Evolutionary conservation across 2,888 invertebrate species (phyloP), one percentile per base, ranked within the genome.

Genomic region (Alitta virens): DNA sequence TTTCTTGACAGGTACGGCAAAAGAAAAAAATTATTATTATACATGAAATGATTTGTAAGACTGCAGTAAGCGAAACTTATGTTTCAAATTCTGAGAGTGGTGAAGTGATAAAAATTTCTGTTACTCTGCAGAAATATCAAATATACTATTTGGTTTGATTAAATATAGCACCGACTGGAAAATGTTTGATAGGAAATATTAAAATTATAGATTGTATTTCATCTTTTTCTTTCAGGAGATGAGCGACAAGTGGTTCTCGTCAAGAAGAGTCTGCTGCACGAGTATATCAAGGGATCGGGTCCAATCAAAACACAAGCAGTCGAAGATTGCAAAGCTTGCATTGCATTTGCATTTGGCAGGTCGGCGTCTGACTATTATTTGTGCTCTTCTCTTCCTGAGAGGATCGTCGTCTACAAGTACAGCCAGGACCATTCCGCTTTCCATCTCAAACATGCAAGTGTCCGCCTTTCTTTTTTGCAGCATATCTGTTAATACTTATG

Each of bases 371-470:
- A 72, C 21, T 69, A 75, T 12, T 82, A 78, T 69, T 67, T 83
- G 65, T 80, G 79, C 66, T 79, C 79, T 16, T 82, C 83, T 16
- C 78, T 80, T 61, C 72, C 78, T 1, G 76, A 81, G 43, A 77
- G 74, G 55, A 72, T 83, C 23, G 59, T 74, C 26, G 73, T 86
- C 53, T 77, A 85, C 65, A 83, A 84, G 65, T 86, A 86, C 84
- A 81, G 88, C 72, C 83, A 86, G 0, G 84, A 87, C 56, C 77
- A 83, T 50, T 71, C 72, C 61, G 69, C 67, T 62, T 82, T 81
- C 71, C 72, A 73, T 67, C 62, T 76, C 7, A 73, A 76, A 67
- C 79, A 81, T 77, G 59, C 51, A 33, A 33, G 33, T n/a, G n/a
- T n/a, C n/a, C n/a, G n/a, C n/a, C n/a, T n/a, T n/a, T n/a, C n/a